Evolutionary conservation across 2,888 invertebrate genomes (phyloP), one percentile per base, ranked within the genome.

Genomic region (Parochlus steinenii): DNA sequence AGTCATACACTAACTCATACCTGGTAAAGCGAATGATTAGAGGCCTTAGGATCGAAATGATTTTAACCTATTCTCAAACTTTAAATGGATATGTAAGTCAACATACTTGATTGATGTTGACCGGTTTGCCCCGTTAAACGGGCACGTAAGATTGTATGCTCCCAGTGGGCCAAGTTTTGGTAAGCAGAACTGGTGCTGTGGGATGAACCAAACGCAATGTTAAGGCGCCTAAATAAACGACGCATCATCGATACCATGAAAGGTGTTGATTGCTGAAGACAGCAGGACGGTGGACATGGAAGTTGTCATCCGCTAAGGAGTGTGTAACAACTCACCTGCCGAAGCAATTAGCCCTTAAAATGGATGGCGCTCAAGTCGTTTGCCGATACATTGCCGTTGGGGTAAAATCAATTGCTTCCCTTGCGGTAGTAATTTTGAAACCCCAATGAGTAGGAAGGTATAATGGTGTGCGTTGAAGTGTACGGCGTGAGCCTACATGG

Each of bases 161-260:
- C 65, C 67, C 62, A 72, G 71, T 71, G 72, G 70, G 71, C 70
- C 71, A 69, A 22, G 55, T 71, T 72, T 71, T 72, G 70, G 72
- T 71, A 73, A 74, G 72, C 72, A 74, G 73, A 74, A 76, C 74
- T 75, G 73, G 74, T 69, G 73, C 66, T 75, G 72, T 67, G 71
- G 72, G 71, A 72, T 75, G 72, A 74, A 75, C 69, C 70, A 65
- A 72, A 72, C 69, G 69, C 60, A 56, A 64, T 65, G 70, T 67
- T 72, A 71, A 69, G 67, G 71, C 63, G 70, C 69, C 68, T 69
- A n/a, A n/a, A 69, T 69, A 69, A 58, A 58, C 59, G 62, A 66
- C 65, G 67, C 68, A 64, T 59, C 64, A 62, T 54, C 60, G 66
- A 68, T 47, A 59, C 66, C 66, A 65, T 58, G 58, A 67, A 69